phyloP scores from a whole-genome alignment of 2,113 vertebrate species.

The Micromys minutus region DNA sequence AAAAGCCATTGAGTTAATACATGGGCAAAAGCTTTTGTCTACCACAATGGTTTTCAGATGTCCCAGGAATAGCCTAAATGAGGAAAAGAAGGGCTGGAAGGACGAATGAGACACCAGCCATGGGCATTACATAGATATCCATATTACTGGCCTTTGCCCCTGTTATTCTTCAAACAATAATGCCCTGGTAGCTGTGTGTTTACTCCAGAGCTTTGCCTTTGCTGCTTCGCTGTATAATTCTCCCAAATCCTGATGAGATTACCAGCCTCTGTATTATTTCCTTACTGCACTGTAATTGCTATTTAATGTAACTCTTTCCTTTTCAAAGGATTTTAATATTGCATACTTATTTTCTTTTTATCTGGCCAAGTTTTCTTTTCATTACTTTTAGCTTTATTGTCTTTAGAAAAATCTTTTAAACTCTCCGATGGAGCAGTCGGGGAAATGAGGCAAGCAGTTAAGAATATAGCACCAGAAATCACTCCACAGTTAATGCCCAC shows the following conservation, averaged over 20 bases:
- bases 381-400: constrained; percentile 66
- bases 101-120: neutral
- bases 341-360: constrained; percentile 64
- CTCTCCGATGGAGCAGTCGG: constrained; percentile 30
- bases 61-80: neutral
- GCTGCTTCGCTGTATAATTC: neutral
- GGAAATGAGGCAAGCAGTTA: constrained; percentile 61
- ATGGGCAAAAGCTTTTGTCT: too few relatives aligned
- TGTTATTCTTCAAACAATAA: neutral
- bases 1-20: neutral
- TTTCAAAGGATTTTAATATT: constrained; percentile 72
- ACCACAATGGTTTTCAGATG: neutral
- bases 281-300: constrained; percentile 57
- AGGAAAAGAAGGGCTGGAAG: neutral
- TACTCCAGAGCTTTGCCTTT: neutral
- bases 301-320: constrained; percentile 60
- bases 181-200: neutral
- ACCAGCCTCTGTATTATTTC: constrained; percentile 56
- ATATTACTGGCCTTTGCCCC: neutral
- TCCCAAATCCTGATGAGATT: constrained; percentile 51
- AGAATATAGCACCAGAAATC: constrained; percentile 31
- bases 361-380: constrained; percentile 57
- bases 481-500: constrained; percentile 21
- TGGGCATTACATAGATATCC: neutral
- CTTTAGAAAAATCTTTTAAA: constrained; percentile 65